Evolutionary conservation across 2,797 vertebrate genomes (phyloP).

Genomic region (Caiman crocodilus): DNA sequence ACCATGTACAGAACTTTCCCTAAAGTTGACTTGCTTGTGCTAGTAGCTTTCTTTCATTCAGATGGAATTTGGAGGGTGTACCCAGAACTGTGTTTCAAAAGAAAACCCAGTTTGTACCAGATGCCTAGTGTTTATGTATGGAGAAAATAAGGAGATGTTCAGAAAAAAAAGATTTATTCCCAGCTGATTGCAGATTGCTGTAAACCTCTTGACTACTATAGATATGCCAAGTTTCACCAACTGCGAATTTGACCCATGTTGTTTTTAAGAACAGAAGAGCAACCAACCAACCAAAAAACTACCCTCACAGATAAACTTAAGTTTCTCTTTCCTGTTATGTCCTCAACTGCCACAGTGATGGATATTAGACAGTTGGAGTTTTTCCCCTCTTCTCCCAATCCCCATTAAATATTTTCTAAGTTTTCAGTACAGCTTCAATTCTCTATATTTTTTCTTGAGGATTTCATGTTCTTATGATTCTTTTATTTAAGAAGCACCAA

Average conservation of each 20-base stretch:
- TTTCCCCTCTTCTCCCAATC: no score
- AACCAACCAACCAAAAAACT: background rate
- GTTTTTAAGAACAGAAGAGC: background rate
- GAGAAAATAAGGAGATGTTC: background rate
- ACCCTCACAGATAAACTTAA: background rate
- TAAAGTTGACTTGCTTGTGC: background rate
- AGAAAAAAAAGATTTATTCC: background rate
- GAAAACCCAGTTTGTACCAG: background rate
- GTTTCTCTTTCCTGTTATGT: background rate
- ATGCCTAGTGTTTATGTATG: background rate
- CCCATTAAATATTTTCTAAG: background rate
- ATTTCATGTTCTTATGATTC: background rate
- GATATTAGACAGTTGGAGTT: no score
- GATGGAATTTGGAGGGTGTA: background rate
- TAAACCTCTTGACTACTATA: background rate
- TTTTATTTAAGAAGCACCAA: slow-evolving; percentile 48
- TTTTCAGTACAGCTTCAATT: background rate
- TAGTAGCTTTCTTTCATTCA: background rate
- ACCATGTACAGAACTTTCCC: background rate
- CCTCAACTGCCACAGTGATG: background rate
- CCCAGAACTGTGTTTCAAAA: background rate
- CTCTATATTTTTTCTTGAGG: background rate
- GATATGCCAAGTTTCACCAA: background rate
- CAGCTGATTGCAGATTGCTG: background rate
- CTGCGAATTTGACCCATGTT: background rate